Conservation (phyloP, 1,140 invertebrate genomes). For the Rhizoglyphus robini region DNA sequence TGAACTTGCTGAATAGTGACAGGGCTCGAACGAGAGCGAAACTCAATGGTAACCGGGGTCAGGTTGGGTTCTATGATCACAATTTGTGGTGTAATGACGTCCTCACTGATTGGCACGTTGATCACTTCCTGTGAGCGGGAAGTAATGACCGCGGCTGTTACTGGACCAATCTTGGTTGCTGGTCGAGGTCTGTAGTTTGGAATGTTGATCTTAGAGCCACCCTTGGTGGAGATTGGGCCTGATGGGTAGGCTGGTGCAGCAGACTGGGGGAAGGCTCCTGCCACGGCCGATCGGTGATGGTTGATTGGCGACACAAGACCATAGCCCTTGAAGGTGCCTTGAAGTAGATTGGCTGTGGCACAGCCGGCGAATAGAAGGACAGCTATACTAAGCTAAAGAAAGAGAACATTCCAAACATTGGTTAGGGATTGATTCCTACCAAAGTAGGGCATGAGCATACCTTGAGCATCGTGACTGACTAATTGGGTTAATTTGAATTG, state of each 20-base stretch:
- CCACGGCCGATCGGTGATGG: not conserved
- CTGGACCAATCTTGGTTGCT: not conserved
- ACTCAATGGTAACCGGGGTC: constrained; percentile 13
- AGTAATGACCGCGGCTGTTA: not conserved
- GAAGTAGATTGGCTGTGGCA: not conserved
- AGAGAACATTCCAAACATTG: not conserved
- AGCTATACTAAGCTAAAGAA: not conserved
- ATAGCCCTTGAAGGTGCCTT: not conserved
- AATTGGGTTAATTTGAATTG: too few relatives aligned
- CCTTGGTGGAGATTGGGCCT: not conserved
- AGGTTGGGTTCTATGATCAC: constrained; percentile 16
- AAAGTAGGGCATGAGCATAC: too few relatives aligned
- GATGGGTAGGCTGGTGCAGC: not conserved
- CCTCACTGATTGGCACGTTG: constrained; percentile 7
- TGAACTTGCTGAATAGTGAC: constrained; percentile 17
- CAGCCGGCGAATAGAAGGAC: not conserved
- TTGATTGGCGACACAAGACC: not conserved
- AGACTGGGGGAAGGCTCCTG: not conserved
- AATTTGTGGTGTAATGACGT: constrained; percentile 14
- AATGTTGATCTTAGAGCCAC: not conserved
- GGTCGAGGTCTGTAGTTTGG: not conserved
- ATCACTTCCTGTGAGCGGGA: constrained; percentile 7
- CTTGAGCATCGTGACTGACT: not conserved
- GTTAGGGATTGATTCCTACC: not conserved
- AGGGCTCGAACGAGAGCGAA: constrained; percentile 16